Percentiles rank a stretch among this genome's conserved stretches.
These are phyloP conservation scores for Apis laboriosa DNA, from an alignment of 1,140 invertebrate species.

Conservation along the genomic window DNA sequence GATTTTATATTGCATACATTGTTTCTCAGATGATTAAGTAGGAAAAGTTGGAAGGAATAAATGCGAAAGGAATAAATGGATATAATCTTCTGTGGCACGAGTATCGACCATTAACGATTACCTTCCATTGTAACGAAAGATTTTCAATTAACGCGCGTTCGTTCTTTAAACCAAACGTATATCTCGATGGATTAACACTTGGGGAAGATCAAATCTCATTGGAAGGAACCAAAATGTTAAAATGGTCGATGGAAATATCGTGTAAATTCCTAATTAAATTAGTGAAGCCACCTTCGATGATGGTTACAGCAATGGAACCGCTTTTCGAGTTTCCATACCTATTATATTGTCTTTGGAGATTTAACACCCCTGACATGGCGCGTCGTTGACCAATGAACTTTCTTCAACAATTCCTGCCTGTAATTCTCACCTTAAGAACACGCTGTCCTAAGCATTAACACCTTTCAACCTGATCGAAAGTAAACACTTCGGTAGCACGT, in stretches of 20 bases:
- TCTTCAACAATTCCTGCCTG: constrained; percentile 41
- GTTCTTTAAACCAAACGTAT: background rate
- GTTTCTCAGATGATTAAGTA: no score
- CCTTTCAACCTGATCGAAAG: constrained; percentile 64
- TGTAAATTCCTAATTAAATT: constrained; percentile 68
- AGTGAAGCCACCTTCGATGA: constrained; percentile 50
- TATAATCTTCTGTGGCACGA: background rate
- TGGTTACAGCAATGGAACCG: constrained; percentile 12
- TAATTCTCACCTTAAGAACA: constrained; percentile 65
- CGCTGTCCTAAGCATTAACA: constrained; percentile 63
- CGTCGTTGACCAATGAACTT: constrained; percentile 58
- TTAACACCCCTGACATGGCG: constrained; percentile 43
- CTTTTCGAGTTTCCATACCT: constrained; percentile 19
- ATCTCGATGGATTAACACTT: constrained; percentile 51
- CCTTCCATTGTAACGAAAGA: background rate
- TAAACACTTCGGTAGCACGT: constrained; percentile 58
- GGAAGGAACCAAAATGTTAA: constrained; percentile 20
- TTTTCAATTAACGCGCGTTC: constrained; percentile 45
- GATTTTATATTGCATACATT: no score
- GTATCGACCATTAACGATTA: no score
- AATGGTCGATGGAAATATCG: constrained; percentile 55
- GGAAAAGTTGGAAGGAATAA: background rate
- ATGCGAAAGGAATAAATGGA: no score
- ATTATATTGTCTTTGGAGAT: constrained; percentile 49
- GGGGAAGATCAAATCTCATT: constrained; percentile 23